Evolutionary conservation across 2,888 invertebrate species (phyloP).

Genomic region (Chaitophorus viminalis): DNA sequence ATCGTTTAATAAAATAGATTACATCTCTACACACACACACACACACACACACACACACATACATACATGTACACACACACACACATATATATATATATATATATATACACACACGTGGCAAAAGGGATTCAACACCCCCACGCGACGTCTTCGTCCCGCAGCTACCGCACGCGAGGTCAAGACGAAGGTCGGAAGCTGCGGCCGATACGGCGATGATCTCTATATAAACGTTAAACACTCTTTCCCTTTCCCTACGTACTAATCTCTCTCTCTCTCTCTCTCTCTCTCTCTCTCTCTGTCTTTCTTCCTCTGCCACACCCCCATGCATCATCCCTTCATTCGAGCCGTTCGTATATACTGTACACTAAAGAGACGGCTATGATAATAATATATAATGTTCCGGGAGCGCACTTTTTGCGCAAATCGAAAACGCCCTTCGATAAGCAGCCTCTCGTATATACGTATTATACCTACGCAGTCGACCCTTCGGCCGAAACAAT

Average conservation of each 20-base stretch:
- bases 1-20: constrained; percentile 61
- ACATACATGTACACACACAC: too few species aligned
- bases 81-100: too few species aligned
- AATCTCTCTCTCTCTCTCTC: background rate
- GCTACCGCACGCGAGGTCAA: constrained; percentile 17
- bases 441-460: background rate
- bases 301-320: too few species aligned
- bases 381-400: constrained; percentile 9
- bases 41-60: too few species aligned
- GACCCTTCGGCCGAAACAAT: background rate
- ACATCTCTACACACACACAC: constrained; percentile 1
- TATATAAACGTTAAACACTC: constrained; percentile 9
- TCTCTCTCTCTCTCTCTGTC: background rate
- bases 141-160: background rate
- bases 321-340: too few species aligned
- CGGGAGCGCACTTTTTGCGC: background rate
- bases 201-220: constrained; percentile 36
- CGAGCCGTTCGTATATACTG: background rate
- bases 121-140: constrained; percentile 20
- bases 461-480: too few species aligned
- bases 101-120: background rate
- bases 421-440: background rate
- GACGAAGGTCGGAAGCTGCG: constrained; percentile 35
- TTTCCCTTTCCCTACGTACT: background rate
- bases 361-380: background rate